Conservation (phyloP, 2,797 vertebrate species). For the Austrolebias charrua region DNA sequence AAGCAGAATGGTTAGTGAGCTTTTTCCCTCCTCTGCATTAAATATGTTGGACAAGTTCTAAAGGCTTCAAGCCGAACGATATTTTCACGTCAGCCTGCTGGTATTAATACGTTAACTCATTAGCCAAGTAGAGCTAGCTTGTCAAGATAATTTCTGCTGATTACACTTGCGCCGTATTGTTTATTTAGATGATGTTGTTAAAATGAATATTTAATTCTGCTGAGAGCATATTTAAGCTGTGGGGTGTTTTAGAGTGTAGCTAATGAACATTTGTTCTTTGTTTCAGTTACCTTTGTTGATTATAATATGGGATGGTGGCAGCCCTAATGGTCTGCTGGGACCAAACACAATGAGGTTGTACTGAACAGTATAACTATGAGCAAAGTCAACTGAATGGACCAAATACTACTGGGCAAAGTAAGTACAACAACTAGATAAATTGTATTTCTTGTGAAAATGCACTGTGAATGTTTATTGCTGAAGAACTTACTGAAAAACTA, state of each 20-base stretch:
- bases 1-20: not conserved
- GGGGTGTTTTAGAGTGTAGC: not conserved
- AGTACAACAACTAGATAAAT: not conserved
- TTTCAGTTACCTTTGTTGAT: not conserved
- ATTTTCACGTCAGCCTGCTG: not conserved
- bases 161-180: not conserved
- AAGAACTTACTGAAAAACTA: too few relatives aligned
- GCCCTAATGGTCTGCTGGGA: conserved; percentile 1
- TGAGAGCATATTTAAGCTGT: not conserved
- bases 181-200: conserved; percentile 3
- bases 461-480: too few relatives aligned
- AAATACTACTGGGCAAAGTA: not conserved
- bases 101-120: conserved; percentile 1
- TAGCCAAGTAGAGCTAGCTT: conserved; percentile 5
- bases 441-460: too few relatives aligned
- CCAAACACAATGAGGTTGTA: not conserved
- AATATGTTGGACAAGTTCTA: not conserved
- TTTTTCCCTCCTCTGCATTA: not conserved
- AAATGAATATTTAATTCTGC: conserved; percentile 9
- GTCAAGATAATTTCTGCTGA: conserved; percentile 9
- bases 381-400: not conserved
- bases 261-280: not conserved
- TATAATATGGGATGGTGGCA: not conserved
- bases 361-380: not conserved
- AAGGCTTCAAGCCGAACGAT: not conserved